Conservation (phyloP, 2,888 invertebrate genomes). For the Cantharis rufa region DNA sequence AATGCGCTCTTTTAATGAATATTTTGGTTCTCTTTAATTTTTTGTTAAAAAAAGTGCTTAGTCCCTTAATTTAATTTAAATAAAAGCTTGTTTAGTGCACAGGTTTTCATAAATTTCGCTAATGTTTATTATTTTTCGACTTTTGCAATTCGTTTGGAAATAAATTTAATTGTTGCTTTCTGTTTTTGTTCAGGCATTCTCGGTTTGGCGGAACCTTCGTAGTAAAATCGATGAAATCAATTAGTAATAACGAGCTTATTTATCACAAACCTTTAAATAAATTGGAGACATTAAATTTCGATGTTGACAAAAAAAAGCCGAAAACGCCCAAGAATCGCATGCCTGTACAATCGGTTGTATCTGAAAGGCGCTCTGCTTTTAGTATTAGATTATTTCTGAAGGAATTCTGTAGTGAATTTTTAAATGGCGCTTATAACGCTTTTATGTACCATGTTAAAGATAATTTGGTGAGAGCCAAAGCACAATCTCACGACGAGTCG, state of each 20-base stretch:
- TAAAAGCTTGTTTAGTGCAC: background rate
- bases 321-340: slow-evolving; percentile 78
- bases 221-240: slow-evolving; percentile 90
- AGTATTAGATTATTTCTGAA: slow-evolving; percentile 87
- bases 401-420: slow-evolving; percentile 92
- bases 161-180: background rate
- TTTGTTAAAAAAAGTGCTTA: background rate
- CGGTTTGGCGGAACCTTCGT: slow-evolving; percentile 93
- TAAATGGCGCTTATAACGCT: slow-evolving; percentile 90
- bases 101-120: background rate
- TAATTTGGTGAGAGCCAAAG: slow-evolving; percentile 67
- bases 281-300: slow-evolving; percentile 78
- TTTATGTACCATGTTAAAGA: slow-evolving; percentile 88
- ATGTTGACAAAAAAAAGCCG: slow-evolving; percentile 68
- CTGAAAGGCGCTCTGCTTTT: slow-evolving; percentile 82
- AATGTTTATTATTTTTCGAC: background rate
- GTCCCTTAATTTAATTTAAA: background rate
- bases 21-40: background rate
- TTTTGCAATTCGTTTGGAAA: background rate
- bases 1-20: background rate
- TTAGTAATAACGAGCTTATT: slow-evolving; percentile 84
- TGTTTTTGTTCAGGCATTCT: slow-evolving; percentile 70
- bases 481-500: slow-evolving; percentile 85
- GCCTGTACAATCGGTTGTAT: slow-evolving; percentile 67
- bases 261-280: slow-evolving; percentile 84